Percentiles rank a stretch among this genome's conserved stretches.
Evolutionary conservation across 2,113 vertebrate genomes (phyloP).

Genomic region (Pterocles orientalis): DNA sequence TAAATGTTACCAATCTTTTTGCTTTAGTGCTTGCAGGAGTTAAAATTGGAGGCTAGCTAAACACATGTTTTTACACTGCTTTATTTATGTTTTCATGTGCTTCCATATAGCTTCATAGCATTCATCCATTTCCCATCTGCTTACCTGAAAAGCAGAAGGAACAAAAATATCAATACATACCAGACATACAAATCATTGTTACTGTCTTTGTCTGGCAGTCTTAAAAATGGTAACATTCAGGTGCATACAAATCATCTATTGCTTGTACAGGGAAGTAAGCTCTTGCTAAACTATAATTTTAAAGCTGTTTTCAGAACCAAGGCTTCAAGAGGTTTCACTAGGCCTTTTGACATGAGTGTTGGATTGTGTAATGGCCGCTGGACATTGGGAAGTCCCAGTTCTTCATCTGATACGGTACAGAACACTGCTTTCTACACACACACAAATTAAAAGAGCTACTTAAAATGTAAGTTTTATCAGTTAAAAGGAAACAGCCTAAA

Average conservation of each 20-base stretch:
- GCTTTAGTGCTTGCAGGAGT: not conserved
- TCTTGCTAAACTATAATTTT: not conserved
- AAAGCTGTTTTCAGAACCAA: not conserved
- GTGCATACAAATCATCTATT: constrained; percentile 6
- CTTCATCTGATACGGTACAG: not conserved
- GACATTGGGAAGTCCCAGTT: not conserved
- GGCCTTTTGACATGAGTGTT: not conserved
- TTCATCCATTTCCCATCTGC: constrained; percentile 45
- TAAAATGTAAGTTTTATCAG: not conserved
- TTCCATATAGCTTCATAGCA: constrained; percentile 6
- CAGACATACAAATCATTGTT: constrained; percentile 50
- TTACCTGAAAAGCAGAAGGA: constrained; percentile 36
- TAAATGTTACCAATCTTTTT: not conserved
- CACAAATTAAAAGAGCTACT: not conserved
- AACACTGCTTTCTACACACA: not conserved
- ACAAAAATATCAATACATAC: constrained; percentile 35
- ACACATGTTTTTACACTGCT: not conserved
- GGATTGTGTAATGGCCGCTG: not conserved
- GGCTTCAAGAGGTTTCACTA: not conserved
- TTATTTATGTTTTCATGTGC: constrained; percentile 40
- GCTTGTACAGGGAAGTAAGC: not conserved
- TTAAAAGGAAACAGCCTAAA: not conserved
- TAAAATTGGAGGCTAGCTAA: not conserved
- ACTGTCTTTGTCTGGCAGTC: constrained; percentile 37
- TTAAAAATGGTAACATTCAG: constrained; percentile 8